phyloP scores from a whole-genome alignment of 2,797 vertebrate species.

The Tragelaphus eurycerus region DNA sequence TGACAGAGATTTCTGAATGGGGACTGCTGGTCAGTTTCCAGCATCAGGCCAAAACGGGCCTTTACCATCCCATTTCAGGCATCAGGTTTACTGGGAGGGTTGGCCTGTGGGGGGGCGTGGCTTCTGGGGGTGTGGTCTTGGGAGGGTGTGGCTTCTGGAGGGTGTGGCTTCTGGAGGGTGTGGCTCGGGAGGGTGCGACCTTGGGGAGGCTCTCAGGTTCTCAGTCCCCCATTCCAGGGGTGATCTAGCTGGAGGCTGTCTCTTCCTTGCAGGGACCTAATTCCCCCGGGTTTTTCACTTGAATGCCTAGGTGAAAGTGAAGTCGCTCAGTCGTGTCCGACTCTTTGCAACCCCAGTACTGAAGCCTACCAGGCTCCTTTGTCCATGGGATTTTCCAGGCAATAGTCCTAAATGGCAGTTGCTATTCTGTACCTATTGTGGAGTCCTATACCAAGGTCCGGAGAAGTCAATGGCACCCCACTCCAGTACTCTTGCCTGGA shows the following conservation, averaged over 20 bases:
- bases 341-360: no score
- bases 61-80: neutral
- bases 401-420: neutral
- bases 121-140: neutral
- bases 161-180: neutral
- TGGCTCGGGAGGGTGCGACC: accelerated
- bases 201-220: neutral
- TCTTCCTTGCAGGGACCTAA: neutral
- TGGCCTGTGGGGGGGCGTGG: neutral
- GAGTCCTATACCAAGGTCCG: neutral
- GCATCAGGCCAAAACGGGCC: neutral
- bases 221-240: neutral
- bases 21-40: no score
- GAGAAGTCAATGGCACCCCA: no score
- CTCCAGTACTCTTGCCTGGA: no score
- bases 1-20: neutral
- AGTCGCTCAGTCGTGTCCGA: no score
- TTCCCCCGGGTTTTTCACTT: neutral
- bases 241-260: no score
- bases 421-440: neutral
- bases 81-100: neutral
- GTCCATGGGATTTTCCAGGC: no score
- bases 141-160: neutral
- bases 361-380: no score
- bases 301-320: no score